These are phyloP conservation scores for Gallirallus australis DNA, from an alignment of 2,797 vertebrate genomes.

Conservation along the genomic window DNA sequence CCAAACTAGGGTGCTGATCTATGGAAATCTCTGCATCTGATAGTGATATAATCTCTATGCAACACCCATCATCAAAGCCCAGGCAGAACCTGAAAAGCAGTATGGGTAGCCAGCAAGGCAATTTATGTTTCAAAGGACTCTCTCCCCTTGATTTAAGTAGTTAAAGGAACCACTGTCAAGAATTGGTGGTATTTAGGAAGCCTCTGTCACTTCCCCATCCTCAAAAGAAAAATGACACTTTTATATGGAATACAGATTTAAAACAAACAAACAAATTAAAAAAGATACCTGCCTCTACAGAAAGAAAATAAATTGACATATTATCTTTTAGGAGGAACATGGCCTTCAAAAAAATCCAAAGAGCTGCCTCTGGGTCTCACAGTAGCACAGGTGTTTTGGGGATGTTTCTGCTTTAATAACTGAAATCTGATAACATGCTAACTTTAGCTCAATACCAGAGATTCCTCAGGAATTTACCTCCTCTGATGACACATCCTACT, in stretches of 20 bases:
- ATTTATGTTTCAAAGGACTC: not conserved
- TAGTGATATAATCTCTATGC: not conserved
- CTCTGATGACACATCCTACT: not conserved
- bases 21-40: not conserved
- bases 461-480: constrained; percentile 26
- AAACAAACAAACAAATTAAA: not conserved
- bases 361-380: not conserved
- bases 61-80: not conserved
- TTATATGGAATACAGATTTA: not conserved
- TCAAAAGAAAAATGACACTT: not conserved
- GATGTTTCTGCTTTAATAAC: not conserved
- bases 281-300: not conserved
- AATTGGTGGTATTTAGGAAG: not conserved
- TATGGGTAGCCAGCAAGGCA: not conserved
- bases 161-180: not conserved
- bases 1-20: not conserved
- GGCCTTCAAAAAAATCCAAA: not conserved
- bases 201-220: not conserved
- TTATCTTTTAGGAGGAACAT: not conserved
- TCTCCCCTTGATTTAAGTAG: not conserved
- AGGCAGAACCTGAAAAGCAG: not conserved
- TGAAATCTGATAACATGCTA: not conserved
- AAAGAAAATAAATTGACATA: not conserved
- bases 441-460: not conserved
- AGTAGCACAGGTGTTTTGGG: not conserved